Base-by-base conservation (phyloP, 2,888 invertebrate genomes). In the Iselma pallidipennis region DNA sequence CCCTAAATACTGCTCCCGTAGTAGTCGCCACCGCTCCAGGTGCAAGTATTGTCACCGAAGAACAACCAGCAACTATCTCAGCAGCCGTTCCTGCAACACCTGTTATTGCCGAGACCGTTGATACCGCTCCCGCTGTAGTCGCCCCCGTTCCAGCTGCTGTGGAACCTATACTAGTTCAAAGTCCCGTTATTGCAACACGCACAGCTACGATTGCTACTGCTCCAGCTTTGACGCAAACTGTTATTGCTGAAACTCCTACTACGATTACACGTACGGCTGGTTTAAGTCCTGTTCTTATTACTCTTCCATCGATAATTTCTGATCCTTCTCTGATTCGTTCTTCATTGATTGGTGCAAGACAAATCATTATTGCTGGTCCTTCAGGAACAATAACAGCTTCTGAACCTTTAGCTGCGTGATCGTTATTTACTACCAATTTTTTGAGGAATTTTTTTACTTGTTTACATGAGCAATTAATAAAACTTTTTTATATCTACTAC, bases 1-100 rank as follows among this genome's bases (percentile, higher is more conserved):
- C n/a, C n/a, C n/a, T n/a, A n/a, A n/a, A n/a, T n/a, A n/a, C n/a
- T n/a, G 58, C 63, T 53, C 25, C 59, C 12, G 65, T 60, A 28
- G 59, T 59, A 12, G 53, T 52, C 29, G 64, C 49, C 31, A 59
- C 52, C 21, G 60, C 60, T 55, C 59, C 59, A 45, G 55, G 16
- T 49, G 4, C 21, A 29, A 78, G 80, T 55, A 79, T 80, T n/a
- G 81, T 81, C 58, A 74, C 74, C 55, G 71, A 73, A 66, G 57
- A 52, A 7, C 68, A 80, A 12, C 80, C 78, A 10, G 81, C 80
- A 10, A 26, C 42, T 0, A 58, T 64, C 19, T 62, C 49, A 23
- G 52, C 63, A 45, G 26, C 56, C 28, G 56, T 49, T 25, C 16
- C 31, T 14, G 42, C 4, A 10, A 31, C 12, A 10, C n/a, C 61